Evolutionary conservation across 2,797 vertebrate species (phyloP), one percentile per base, ranked within the genome.

Genomic region (Botia kubotai): DNA sequence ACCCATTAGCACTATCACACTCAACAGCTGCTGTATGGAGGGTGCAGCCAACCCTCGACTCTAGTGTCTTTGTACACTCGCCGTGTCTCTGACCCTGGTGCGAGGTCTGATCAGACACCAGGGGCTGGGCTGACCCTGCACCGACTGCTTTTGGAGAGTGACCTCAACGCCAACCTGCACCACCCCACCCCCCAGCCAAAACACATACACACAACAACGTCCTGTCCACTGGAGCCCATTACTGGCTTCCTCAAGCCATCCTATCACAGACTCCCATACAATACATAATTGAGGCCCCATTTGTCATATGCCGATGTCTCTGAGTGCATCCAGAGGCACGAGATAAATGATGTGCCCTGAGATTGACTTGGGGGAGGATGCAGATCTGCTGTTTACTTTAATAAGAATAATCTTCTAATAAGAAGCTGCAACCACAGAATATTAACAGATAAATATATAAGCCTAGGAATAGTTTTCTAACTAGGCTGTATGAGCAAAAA

Each of bases 1-100:
- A 90, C 85, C 91, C 91, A 93, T 91, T 91, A 92, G 91, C 89
- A 89, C 82, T 85, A 90, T 90, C 91, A 89, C 91, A 92, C 91
- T 92, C 90, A 91, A 73, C 93, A 93, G 91, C 91, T 93, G 92
- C 91, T 88, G 85, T 85, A 85, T 91, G 88, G 76, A 80, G 79
- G 86, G 87, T 87, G 85, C 87, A 88, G 87, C 86, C 91, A 89
- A 75, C 46, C 88, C 88, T 88, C 81, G 75, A 87, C 91, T 90
- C 84, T 84, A 78, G 79, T 84, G 79, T 87, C 86, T 89, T 92
- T 90, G 89, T 92, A 89, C 87, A 48, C 6, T 73, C 68, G 43
- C 75, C 87, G 86, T 88, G 84, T 90, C 86, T 86, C 86, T 88
- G 89, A 91, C 87, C 87, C 89, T 73, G 88, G 67, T 82, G 82